These are phyloP conservation scores for Daphoenositta chrysoptera DNA, from an alignment of 2,113 vertebrate species.

Conservation along the genomic window DNA sequence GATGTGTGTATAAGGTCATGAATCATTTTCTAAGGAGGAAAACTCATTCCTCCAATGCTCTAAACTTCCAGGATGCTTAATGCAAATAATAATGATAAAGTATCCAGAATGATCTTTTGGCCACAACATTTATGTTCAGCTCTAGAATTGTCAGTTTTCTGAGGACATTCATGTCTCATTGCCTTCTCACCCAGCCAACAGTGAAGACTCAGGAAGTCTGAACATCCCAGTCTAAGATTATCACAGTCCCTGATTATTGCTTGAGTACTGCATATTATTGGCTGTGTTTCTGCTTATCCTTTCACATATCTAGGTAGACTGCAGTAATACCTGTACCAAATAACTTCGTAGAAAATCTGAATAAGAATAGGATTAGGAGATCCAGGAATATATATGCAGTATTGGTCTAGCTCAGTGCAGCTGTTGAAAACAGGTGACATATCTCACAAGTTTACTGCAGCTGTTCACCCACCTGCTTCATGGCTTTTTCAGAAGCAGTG, in stretches of 20 bases:
- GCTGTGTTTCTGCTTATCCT: not conserved
- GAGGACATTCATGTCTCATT: not conserved
- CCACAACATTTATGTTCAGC: not conserved
- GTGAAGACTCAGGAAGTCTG: not conserved
- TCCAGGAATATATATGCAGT: not conserved
- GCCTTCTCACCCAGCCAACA: not conserved
- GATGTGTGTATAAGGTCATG: not conserved
- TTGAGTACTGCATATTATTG: not conserved
- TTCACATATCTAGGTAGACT: not conserved
- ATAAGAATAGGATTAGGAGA: not conserved
- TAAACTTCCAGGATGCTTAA: not conserved
- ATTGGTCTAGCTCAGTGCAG: not conserved
- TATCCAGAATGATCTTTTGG: not conserved
- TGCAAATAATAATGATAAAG: not conserved
- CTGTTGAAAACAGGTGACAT: not conserved
- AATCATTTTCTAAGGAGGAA: not conserved
- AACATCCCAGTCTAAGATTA: not conserved
- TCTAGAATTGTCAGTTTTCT: not conserved
- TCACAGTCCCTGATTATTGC: not conserved
- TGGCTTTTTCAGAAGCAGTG: not conserved
- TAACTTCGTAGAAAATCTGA: not conserved
- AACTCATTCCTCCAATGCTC: not conserved
- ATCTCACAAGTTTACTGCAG: not conserved
- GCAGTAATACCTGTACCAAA: not conserved
- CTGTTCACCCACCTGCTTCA: not conserved